Evolutionary conservation across 2,113 vertebrate species (phyloP).

Genomic region (Pelodiscus sinensis): DNA sequence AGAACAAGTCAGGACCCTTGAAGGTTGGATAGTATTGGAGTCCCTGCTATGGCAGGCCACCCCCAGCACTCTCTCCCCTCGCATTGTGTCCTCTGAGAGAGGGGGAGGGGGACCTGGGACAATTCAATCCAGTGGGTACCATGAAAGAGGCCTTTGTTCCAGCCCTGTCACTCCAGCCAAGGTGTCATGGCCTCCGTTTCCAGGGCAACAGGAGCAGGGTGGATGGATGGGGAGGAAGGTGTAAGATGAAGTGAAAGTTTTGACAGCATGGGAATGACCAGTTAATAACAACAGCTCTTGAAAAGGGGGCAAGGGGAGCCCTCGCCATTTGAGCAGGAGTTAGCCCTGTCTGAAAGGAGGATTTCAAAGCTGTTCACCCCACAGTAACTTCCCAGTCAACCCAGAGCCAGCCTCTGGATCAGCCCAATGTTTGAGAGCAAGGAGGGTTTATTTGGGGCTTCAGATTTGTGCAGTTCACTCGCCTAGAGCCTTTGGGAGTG

Average conservation of each 20-base stretch:
- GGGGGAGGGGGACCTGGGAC: background rate
- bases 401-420: background rate
- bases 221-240: constrained; percentile 38
- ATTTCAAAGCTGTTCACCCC: background rate
- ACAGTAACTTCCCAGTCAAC: background rate
- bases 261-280: background rate
- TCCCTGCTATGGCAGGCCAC: constrained; percentile 28
- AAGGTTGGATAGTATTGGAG: background rate
- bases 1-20: background rate
- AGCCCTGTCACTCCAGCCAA: constrained; percentile 51
- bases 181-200: constrained; percentile 62
- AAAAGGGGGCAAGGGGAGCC: background rate
- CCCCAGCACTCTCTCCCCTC: constrained; percentile 20
- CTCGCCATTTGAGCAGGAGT: accelerated
- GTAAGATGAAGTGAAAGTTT: background rate
- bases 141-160: constrained; percentile 66
- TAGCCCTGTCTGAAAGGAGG: background rate
- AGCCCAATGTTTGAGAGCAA: background rate
- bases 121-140: constrained; percentile 10
- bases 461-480: background rate
- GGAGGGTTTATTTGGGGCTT: background rate
- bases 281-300: accelerated
- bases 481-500: background rate
- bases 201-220: constrained; percentile 39
- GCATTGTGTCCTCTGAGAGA: background rate